Base-by-base conservation (phyloP, 2,888 invertebrate genomes). In the Drosophila pseudotalamancana region DNA sequence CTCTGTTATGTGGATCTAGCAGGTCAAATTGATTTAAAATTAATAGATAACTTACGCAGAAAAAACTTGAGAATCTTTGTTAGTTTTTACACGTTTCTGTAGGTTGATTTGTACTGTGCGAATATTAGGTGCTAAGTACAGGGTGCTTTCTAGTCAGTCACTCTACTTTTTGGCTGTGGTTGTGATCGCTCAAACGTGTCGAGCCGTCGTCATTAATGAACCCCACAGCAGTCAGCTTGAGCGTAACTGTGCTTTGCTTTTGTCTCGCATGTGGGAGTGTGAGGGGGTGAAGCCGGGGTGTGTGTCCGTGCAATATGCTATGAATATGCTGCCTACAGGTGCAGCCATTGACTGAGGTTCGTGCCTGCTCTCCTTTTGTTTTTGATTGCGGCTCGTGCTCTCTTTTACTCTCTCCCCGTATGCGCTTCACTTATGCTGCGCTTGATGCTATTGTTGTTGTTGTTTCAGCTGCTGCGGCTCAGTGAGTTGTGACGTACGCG, bases 131-230 rank as follows among this genome's bases (percentile, higher is more conserved):
- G 25, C 11, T 27, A 1, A 16, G 34, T 12, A 23, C 4, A 49
- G 54, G 32, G 57, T 57, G 56, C 56, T 0, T 16, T 11, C 6
- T 6, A 35, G 23, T 14, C 11, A 16, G 5, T 1, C 16, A 16
- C 14, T 19, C 21, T 9, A 11, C 4, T n/a, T 6, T 50, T 27
- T 3, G 18, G 29, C 11, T 64, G 39, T 21, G 48, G 46, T 56
- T 62, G 65, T 85, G 83, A 85, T 83, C 83, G 88, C 86, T 85
- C 86, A 85, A 72, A 77, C 83, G 83, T 83, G 69, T 61, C 87
- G 81, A 64, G 72, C 70, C 64, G 64, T 69, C 74, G 87, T 87
- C 83, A 85, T 83, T 83, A 83, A 83, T 83, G 87, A 83, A 82
- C 79, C 77, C 75, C 59, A 64, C 72, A 74, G 48, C 75, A 48